Base-by-base conservation (phyloP, 2,888 invertebrate genomes). In the Hypolimnas misippus region DNA sequence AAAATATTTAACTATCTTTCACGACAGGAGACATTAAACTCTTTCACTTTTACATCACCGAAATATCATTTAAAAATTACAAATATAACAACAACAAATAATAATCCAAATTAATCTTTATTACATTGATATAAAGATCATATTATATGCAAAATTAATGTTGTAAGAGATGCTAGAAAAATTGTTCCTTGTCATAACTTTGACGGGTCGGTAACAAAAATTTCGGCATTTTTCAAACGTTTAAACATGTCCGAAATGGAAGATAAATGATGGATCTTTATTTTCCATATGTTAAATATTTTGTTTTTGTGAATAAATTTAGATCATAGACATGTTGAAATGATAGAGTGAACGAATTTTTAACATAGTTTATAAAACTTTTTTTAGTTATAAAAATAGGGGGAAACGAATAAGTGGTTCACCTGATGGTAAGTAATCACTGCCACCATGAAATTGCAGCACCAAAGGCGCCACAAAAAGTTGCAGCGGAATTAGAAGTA, bases 131-230 rank as follows among this genome's bases (percentile, higher is more conserved):
- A 50, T 58, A 62, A 57, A 35, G 42, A 10, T 16, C 7, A 19
- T 14, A 8, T 7, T 44, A 3, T 1, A 2, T 3, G 42, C 16
- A 63, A 25, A 29, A n/a, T 31, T 29, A 65, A 54, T 14, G 40
- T 69, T 66, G 68, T 61, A 50, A 54, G 62, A 44, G 50, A 52
- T 49, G 60, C 57, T 70, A 76, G 77, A 79, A 79, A 78, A 78
- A 79, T 79, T 59, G 71, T 71, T 63, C 61, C 67, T 65, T 72
- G 77, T 79, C 81, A 75, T 53, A 70, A 38, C 58, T 67, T 56
- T 78, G 79, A 79, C 78, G 76, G 69, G 59, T 59, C 56, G 66
- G 68, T 69, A 71, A 76, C 75, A 76, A 46, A 66, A 67, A 70
- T 72, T 73, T 70, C 58, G 62, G 69, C 66, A 65, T 69, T 71